Percentiles rank a stretch among this genome's conserved stretches.
Conservation (phyloP, 1,140 invertebrate species). For the Conus betulinus region DNA sequence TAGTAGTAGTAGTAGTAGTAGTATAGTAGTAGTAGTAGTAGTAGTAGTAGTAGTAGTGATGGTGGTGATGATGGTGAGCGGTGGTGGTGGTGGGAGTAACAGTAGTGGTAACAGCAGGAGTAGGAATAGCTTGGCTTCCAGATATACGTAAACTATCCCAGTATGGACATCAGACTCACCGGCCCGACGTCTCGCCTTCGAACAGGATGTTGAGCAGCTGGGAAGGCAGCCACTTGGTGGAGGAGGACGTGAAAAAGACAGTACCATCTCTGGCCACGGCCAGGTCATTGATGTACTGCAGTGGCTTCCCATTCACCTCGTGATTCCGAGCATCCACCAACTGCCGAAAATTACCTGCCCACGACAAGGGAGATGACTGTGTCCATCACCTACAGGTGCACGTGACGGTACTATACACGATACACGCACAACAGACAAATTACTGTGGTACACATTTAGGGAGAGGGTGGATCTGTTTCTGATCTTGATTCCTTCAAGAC, state of each 20-base stretch:
- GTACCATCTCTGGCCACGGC: slow-evolving; percentile 84
- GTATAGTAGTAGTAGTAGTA: too few species aligned
- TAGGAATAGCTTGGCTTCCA: too few species aligned
- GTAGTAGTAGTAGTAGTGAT: too few species aligned
- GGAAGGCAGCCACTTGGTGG: slow-evolving; percentile 79
- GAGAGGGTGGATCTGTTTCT: too few species aligned
- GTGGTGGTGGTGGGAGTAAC: too few species aligned
- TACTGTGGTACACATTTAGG: too few species aligned
- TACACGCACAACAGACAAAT: neutral
- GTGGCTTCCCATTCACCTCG: slow-evolving; percentile 62
- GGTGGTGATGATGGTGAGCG: too few species aligned
- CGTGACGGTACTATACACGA: neutral
- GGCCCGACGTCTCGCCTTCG: slow-evolving; percentile 82
- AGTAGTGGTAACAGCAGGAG: too few species aligned
- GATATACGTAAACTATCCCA: too few species aligned
- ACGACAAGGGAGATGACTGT: too few species aligned
- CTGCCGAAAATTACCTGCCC: neutral
- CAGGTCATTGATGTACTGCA: slow-evolving; percentile 76
- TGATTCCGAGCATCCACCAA: slow-evolving; percentile 29
- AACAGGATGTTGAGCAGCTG: slow-evolving; percentile 78
- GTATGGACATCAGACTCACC: slow-evolving; percentile 76
- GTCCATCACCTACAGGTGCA: neutral
- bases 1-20: too few species aligned
- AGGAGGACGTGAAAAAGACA: slow-evolving; percentile 87
- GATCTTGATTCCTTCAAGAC: too few species aligned